Evolutionary conservation across 2,888 invertebrate species (phyloP), one percentile per base, ranked within the genome.

Genomic region (Euclidia mi): DNA sequence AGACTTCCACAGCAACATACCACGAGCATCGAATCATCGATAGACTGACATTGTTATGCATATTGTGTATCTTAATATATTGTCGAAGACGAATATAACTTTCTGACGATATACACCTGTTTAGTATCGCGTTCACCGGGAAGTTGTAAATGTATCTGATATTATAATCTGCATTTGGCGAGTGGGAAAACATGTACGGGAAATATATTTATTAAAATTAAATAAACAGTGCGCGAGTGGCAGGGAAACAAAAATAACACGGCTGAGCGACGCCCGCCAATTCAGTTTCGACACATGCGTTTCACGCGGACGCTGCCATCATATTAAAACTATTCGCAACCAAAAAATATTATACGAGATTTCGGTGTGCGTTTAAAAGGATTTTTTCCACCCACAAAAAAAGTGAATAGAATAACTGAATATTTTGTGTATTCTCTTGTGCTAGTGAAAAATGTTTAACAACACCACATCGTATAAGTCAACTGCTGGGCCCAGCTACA

Each of bases 181-280:
- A 48, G 40, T 66, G 29, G 32, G 47, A 47, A 42, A 47, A 68
- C 59, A 63, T 71, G 69, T 63, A 60, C 55, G 60, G 65, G 72
- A 81, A 85, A 87, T 81, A 83, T 87, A 86, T 81, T 86, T 85
- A 89, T 87, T 88, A 85, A 89, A 87, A 87, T 87, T 84, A 82
- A 84, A 87, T 88, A 88, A 88, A 90, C 87, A 85, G 66, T 62
- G 75, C 78, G 79, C 69, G 81, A 77, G 82, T 79, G 74, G 69
- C 63, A 81, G 43, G 60, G 83, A 73, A 91, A 87, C 89, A 90
- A 91, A 94, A 93, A 94, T 94, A 94, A 90, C 92, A 79, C 81
- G 74, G 81, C 73, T 81, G 82, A 45, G 81, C 76, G 82, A 70
- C 63, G 63, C 75, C 73, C 76, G 81, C 78, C 81, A 79, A 82